These are phyloP conservation scores for Tachystola acroxantha DNA, from an alignment of 2,888 invertebrate species.

Conservation along the genomic window DNA sequence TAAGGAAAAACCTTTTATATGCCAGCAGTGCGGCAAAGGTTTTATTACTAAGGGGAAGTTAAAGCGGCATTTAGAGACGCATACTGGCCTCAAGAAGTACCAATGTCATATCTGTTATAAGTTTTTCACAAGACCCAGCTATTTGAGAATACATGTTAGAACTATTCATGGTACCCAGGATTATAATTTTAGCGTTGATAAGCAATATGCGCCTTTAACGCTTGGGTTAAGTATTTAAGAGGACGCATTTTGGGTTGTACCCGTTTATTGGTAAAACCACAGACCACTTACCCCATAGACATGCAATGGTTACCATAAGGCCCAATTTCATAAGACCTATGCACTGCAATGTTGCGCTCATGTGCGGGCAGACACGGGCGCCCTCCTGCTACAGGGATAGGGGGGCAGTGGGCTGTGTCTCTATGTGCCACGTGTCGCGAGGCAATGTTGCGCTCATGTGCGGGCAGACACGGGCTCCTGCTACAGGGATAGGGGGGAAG, in stretches of 20 bases:
- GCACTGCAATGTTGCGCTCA: too few species aligned
- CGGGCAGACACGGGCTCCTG: too few species aligned
- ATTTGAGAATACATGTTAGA: constrained; percentile 57
- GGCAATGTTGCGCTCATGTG: too few species aligned
- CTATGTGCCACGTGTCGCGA: too few species aligned
- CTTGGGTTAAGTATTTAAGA: neutral
- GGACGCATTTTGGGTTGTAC: neutral
- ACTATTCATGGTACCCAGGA: constrained; percentile 67
- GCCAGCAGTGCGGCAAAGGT: constrained; percentile 67
- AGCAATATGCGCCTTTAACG: neutral
- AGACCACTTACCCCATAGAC: too few species aligned
- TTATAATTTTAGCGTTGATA: constrained; percentile 47
- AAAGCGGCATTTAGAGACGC: constrained; percentile 62
- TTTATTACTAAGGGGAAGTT: constrained; percentile 65
- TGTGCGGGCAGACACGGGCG: too few species aligned
- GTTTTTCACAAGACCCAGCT: constrained; percentile 62
- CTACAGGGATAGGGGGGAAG: too few species aligned
- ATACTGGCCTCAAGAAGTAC: constrained; percentile 60
- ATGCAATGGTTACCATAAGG: too few species aligned
- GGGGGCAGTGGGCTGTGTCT: too few species aligned
- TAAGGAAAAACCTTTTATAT: constrained; percentile 63
- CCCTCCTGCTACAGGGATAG: too few species aligned
- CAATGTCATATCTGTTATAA: constrained; percentile 71
- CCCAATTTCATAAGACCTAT: too few species aligned
- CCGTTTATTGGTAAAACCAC: too few species aligned